Evolutionary conservation across 2,113 vertebrate genomes (phyloP).

Genomic region (Rhagologus leucostigma): DNA sequence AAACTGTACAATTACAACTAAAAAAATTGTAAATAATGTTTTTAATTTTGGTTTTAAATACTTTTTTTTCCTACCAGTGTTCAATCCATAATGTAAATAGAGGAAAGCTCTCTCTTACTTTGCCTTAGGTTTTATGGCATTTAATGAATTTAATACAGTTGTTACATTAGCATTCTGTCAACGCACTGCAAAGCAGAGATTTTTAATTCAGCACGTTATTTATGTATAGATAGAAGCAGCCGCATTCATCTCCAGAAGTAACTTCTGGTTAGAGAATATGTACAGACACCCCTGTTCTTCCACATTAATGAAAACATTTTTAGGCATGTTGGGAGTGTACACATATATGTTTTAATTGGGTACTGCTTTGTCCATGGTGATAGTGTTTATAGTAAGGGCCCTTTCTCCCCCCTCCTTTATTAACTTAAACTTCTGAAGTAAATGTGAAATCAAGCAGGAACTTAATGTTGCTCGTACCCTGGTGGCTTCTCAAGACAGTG

Average conservation of each 20-base stretch:
- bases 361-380: not conserved
- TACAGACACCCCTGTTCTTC: not conserved
- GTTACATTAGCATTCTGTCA: not conserved
- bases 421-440: not conserved
- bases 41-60: not conserved
- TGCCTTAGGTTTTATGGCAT: not conserved
- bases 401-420: not conserved
- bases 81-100: not conserved
- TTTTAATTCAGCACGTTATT: not conserved
- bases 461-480: not conserved
- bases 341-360: rapidly evolving
- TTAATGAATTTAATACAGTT: not conserved
- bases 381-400: not conserved
- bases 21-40: not conserved
- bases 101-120: not conserved
- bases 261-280: not conserved
- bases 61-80: not conserved
- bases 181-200: not conserved
- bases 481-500: not conserved
- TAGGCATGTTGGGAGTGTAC: not conserved
- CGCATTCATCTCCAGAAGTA: not conserved
- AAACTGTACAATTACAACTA: not conserved
- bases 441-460: not conserved
- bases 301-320: not conserved
- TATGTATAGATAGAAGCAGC: not conserved